These are phyloP conservation scores for Ricordea florida DNA, from an alignment of 92 coral and sea anemone genomes.

Conservation along the genomic window DNA sequence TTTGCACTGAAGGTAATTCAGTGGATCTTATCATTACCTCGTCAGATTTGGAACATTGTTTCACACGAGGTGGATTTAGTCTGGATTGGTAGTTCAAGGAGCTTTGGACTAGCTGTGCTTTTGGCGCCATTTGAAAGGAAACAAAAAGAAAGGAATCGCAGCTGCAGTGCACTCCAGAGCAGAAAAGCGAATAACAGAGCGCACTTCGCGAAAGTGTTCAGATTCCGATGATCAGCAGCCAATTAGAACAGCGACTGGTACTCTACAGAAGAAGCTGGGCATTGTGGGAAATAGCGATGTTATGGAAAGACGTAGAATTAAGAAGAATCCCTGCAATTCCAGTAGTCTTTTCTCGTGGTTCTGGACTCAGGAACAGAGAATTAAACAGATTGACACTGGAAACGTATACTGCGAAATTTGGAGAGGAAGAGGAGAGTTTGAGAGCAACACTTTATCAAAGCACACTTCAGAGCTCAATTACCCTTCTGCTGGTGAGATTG, in stretches of 20 bases:
- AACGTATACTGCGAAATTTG: too few species aligned
- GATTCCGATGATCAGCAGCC: background rate
- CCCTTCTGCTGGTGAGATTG: constrained; percentile 2
- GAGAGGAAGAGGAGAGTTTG: background rate
- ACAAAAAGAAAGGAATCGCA: background rate
- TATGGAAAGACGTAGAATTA: background rate
- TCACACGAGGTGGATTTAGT: background rate
- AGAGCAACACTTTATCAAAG: background rate
- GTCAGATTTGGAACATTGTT: background rate
- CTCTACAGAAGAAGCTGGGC: background rate
- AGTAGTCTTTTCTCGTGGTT: too few species aligned
- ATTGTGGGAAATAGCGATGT: background rate
- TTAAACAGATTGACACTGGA: too few species aligned
- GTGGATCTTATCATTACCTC: background rate
- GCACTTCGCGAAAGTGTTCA: background rate
- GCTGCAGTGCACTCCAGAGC: background rate
- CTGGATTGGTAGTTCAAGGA: background rate
- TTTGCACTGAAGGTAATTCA: background rate
- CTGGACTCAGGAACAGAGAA: too few species aligned
- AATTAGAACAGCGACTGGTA: background rate
- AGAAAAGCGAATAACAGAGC: background rate
- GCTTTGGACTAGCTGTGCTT: background rate
- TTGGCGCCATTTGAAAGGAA: background rate
- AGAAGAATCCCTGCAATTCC: too few species aligned
- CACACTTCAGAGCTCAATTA: background rate